phyloP scores from a whole-genome alignment of 2,797 vertebrate genomes.

The Petrocephalus sullivani region DNA sequence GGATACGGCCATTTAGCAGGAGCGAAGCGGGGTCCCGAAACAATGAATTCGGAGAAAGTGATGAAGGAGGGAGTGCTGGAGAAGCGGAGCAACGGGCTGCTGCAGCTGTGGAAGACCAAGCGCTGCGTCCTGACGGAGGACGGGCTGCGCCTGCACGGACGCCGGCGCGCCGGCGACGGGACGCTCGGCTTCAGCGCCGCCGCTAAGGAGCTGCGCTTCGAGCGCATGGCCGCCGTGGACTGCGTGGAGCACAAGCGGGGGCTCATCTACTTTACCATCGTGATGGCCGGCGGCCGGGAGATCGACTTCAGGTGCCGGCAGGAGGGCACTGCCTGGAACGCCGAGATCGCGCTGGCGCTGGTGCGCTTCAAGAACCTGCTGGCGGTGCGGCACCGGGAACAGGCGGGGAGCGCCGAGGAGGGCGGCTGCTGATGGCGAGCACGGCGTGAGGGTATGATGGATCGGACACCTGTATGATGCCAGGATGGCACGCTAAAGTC shows the following conservation, averaged over 20 bases:
- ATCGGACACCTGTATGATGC: background rate
- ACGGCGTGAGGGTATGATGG: slow-evolving; percentile 2
- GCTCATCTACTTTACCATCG: slow-evolving; percentile 86
- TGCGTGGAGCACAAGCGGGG: slow-evolving; percentile 86
- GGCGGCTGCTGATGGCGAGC: slow-evolving; percentile 43
- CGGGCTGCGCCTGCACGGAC: slow-evolving; percentile 70
- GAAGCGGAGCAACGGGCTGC: slow-evolving; percentile 86
- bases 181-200: slow-evolving; percentile 54
- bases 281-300: slow-evolving; percentile 78
- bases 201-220: slow-evolving; percentile 80
- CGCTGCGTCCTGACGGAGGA: slow-evolving; percentile 80
- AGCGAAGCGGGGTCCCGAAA: slow-evolving; percentile 24
- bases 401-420: slow-evolving; percentile 58
- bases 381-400: slow-evolving; percentile 72
- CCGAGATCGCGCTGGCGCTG: slow-evolving; percentile 80
- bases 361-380: slow-evolving; percentile 86
- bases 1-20: background rate
- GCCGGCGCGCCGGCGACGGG: slow-evolving; percentile 38
- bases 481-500: background rate
- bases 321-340: slow-evolving; percentile 84
- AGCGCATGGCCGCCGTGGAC: slow-evolving; percentile 82
- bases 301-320: slow-evolving; percentile 85
- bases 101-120: slow-evolving; percentile 91
- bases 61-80: slow-evolving; percentile 81
- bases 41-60: slow-evolving; percentile 61